phyloP scores from a whole-genome alignment of 2,797 vertebrate species.

The Gadopsis bispinosus region DNA sequence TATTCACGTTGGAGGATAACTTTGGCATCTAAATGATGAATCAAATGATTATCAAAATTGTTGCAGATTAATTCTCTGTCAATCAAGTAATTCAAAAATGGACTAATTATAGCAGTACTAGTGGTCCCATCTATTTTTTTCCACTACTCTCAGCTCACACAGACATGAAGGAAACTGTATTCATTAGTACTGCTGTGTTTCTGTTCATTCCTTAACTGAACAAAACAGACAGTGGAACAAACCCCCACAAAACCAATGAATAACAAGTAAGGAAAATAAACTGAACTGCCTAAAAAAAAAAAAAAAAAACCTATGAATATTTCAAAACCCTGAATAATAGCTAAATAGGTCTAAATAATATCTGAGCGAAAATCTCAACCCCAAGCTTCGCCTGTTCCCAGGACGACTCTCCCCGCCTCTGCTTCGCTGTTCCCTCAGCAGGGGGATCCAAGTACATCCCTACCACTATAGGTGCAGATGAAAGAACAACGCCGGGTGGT shows the following conservation, averaged over 20 bases:
- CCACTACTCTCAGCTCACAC: neutral
- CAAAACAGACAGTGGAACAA: neutral
- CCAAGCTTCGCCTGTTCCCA: conserved; percentile 5
- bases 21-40: neutral
- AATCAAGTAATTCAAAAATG: neutral
- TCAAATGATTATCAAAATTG: neutral
- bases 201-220: conserved; percentile 11
- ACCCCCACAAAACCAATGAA: conserved; percentile 15
- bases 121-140: neutral
- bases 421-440: conserved; percentile 33
- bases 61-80: neutral
- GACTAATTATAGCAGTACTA: neutral
- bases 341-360: too few species aligned
- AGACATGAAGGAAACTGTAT: neutral
- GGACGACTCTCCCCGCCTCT: conserved; percentile 34
- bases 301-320: conserved; percentile 35
- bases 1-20: neutral
- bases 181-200: neutral
- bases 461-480: conserved; percentile 59
- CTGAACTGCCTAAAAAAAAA: neutral
- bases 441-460: conserved; percentile 35
- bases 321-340: conserved; percentile 25
- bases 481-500: conserved; percentile 66
- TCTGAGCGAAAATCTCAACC: conserved; percentile 28
- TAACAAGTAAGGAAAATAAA: conserved; percentile 22